These are phyloP conservation scores for Cyrtorhinus lividipennis DNA, from an alignment of 1,140 invertebrate species.

Conservation along the genomic window DNA sequence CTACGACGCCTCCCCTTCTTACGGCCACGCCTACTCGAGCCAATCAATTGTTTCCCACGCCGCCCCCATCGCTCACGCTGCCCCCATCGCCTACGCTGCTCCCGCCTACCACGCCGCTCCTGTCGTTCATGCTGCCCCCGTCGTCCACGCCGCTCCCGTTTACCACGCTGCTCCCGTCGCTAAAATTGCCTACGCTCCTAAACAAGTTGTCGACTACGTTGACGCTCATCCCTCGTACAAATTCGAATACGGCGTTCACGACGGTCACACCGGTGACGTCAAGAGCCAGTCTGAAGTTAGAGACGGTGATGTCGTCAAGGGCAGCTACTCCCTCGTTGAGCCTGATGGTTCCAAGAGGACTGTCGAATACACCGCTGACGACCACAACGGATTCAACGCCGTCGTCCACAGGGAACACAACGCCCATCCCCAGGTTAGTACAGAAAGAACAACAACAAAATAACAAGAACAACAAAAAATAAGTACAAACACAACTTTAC, in stretches of 20 bases:
- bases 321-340: conserved; percentile 38
- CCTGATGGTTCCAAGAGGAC: conserved; percentile 43
- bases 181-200: background rate
- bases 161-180: background rate
- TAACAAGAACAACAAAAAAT: background rate
- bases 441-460: background rate
- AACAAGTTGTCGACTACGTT: conserved; percentile 8
- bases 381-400: conserved; percentile 42
- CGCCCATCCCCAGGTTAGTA: conserved; percentile 26
- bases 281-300: conserved; percentile 36
- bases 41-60: background rate
- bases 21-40: background rate
- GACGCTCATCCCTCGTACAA: conserved; percentile 28
- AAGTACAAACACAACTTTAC: background rate
- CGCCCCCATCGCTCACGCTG: background rate
- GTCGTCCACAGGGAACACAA: conserved; percentile 38
- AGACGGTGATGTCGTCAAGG: conserved; percentile 37
- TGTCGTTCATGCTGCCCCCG: background rate
- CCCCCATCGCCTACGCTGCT: background rate
- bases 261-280: conserved; percentile 36
- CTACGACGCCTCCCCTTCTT: background rate
- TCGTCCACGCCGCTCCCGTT: background rate
- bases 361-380: conserved; percentile 42
- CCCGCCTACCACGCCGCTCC: background rate
- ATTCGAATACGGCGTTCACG: conserved; percentile 37